phyloP scores from a whole-genome alignment of 35 echinoderm and acorn worm genomes.

The Heliocidaris erythrogramma region DNA sequence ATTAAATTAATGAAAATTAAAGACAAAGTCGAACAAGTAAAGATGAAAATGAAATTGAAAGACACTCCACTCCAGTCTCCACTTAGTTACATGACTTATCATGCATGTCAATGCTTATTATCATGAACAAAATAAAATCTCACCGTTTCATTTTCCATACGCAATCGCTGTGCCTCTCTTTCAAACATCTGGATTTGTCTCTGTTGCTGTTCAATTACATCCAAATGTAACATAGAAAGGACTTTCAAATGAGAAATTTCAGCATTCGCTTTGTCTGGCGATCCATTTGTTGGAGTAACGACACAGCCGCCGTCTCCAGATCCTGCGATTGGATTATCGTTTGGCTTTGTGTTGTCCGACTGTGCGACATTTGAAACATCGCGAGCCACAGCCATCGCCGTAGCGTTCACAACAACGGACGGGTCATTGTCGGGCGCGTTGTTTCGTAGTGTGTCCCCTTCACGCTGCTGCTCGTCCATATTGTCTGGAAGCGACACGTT shows the following conservation, averaged over 20 bases:
- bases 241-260: constrained; percentile 84
- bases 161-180: constrained; percentile 76
- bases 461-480: not conserved
- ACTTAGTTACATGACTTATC: too few relatives aligned
- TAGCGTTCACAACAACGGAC: constrained; percentile 42
- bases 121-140: not conserved
- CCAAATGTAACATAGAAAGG: constrained; percentile 86
- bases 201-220: constrained; percentile 93
- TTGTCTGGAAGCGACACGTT: not conserved
- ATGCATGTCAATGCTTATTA: too few relatives aligned
- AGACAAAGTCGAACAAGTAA: too few relatives aligned
- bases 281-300: not conserved
- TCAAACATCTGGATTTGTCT: constrained; percentile 66
- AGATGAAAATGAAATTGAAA: too few relatives aligned
- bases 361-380: constrained; percentile 34
- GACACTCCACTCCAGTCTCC: too few relatives aligned
- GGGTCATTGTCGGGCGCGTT: constrained; percentile 36
- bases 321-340: not conserved
- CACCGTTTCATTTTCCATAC: constrained; percentile 89
- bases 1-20: too few relatives aligned
- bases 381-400: constrained; percentile 8
- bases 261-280: constrained; percentile 23
- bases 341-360: constrained; percentile 24
- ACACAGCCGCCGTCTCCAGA: constrained; percentile 30
- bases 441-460: not conserved